A percentile compares a stretch with the other conserved stretches of the same genome.
These are phyloP conservation scores for Squalus acanthias DNA, from an alignment of 2,797 vertebrate genomes.

Conservation along the genomic window DNA sequence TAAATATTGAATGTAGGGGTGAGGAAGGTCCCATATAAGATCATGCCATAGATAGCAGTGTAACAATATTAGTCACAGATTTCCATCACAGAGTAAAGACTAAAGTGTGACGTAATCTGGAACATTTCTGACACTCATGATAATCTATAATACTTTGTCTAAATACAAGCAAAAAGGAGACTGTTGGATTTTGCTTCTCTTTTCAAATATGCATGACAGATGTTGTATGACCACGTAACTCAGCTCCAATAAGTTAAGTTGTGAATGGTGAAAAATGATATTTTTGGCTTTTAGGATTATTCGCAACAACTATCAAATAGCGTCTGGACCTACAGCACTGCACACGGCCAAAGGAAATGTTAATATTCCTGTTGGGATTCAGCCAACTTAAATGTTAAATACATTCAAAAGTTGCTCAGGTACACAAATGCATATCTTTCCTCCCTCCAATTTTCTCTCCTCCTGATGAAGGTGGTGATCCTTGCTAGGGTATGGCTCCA, in stretches of 20 bases:
- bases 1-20: not conserved
- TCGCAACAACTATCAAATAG: not conserved
- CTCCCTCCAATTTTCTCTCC: not conserved
- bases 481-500: not conserved
- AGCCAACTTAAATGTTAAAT: not conserved
- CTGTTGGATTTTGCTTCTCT: not conserved
- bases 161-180: not conserved
- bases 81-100: not conserved
- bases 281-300: not conserved
- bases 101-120: not conserved
- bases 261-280: not conserved
- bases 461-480: not conserved
- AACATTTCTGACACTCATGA: not conserved
- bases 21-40: not conserved
- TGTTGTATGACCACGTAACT: not conserved
- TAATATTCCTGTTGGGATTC: not conserved
- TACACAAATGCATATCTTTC: not conserved
- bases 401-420: not conserved
- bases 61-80: too few relatives aligned
- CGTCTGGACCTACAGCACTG: not conserved
- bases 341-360: not conserved
- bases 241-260: not conserved
- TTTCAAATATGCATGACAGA: not conserved
- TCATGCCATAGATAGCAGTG: not conserved
- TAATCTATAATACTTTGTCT: not conserved